Conservation (phyloP, 1,140 invertebrate genomes). For the Drosophila arawakana region DNA sequence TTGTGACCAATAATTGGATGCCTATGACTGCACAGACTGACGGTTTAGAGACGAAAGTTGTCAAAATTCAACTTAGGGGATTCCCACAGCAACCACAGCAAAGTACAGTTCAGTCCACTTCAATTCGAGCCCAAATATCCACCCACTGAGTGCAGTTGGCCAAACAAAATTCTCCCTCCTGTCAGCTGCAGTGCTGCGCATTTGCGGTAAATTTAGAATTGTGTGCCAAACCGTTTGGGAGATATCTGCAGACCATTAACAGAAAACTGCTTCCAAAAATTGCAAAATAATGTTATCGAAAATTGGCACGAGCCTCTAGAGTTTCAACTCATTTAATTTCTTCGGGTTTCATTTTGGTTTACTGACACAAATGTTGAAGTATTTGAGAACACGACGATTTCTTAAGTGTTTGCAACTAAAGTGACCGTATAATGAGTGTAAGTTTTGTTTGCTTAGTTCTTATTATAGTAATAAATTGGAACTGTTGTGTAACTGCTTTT, state of each 20-base stretch:
- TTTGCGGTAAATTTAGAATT: slow-evolving; percentile 32
- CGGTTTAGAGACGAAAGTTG: slow-evolving; percentile 44
- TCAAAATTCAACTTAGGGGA: slow-evolving; percentile 53
- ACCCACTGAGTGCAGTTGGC: slow-evolving; percentile 2
- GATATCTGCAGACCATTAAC: slow-evolving; percentile 14
- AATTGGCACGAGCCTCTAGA: slow-evolving; percentile 15
- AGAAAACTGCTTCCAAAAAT: slow-evolving; percentile 2
- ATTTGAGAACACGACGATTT: not conserved
- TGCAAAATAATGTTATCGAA: slow-evolving; percentile 21
- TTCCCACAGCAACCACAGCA: slow-evolving; percentile 7
- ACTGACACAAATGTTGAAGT: not conserved
- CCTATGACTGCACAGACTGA: slow-evolving; percentile 21
- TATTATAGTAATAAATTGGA: too few species aligned
- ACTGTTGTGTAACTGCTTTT: too few species aligned
- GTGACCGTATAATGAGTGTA: not conserved
- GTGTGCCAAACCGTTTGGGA: slow-evolving; percentile 11
- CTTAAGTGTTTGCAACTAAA: not conserved
- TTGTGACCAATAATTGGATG: slow-evolving; percentile 60
- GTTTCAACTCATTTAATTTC: not conserved
- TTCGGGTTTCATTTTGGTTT: not conserved
- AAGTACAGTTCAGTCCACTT: not conserved
- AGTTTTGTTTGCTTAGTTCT: not conserved
- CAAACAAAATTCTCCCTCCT: slow-evolving; percentile 11
- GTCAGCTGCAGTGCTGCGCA: slow-evolving; percentile 5
- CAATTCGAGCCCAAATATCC: not conserved